A percentile compares a stretch with the other conserved stretches of the same genome.
These are phyloP conservation scores for Oryzias melastigma DNA, from an alignment of 2,113 vertebrate species.

Conservation along the genomic window DNA sequence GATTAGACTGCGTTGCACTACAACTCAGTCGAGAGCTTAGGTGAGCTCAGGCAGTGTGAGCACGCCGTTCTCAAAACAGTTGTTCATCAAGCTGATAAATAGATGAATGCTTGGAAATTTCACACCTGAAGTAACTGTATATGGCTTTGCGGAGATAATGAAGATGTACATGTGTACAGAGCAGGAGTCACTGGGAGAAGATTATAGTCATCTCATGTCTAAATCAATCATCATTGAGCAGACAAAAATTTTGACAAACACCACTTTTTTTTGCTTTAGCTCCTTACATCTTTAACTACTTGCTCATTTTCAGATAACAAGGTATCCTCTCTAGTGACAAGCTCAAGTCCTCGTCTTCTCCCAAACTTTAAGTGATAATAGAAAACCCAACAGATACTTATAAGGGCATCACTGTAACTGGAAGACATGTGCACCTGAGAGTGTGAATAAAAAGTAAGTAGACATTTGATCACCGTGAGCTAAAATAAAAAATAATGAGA, in stretches of 20 bases:
- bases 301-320: slow-evolving; percentile 40
- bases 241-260: slow-evolving; percentile 43
- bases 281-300: slow-evolving; percentile 11
- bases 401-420: slow-evolving; percentile 64
- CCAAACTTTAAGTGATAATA: slow-evolving; percentile 66
- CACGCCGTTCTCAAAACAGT: slow-evolving; percentile 36
- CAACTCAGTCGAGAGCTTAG: slow-evolving; percentile 66
- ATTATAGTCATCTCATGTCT: slow-evolving; percentile 65
- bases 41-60: slow-evolving; percentile 57
- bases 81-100: slow-evolving; percentile 30
- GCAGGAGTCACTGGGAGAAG: slow-evolving; percentile 55
- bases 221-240: slow-evolving; percentile 70
- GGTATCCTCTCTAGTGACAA: slow-evolving; percentile 41
- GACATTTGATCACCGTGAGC: slow-evolving; percentile 47
- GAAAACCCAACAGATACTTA: slow-evolving; percentile 61
- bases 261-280: slow-evolving; percentile 20
- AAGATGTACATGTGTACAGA: slow-evolving; percentile 61
- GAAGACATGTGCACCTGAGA: slow-evolving; percentile 54
- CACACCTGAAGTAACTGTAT: slow-evolving; percentile 51
- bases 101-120: slow-evolving; percentile 57
- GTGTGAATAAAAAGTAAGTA: slow-evolving; percentile 45
- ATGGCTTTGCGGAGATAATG: slow-evolving; percentile 59
- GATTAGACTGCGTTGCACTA: slow-evolving; percentile 69
- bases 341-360: slow-evolving; percentile 34
- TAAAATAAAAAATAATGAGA: slow-evolving; percentile 72